These are phyloP conservation scores for Aplochiton taeniatus DNA, from an alignment of 2,797 vertebrate genomes.

Conservation along the genomic window DNA sequence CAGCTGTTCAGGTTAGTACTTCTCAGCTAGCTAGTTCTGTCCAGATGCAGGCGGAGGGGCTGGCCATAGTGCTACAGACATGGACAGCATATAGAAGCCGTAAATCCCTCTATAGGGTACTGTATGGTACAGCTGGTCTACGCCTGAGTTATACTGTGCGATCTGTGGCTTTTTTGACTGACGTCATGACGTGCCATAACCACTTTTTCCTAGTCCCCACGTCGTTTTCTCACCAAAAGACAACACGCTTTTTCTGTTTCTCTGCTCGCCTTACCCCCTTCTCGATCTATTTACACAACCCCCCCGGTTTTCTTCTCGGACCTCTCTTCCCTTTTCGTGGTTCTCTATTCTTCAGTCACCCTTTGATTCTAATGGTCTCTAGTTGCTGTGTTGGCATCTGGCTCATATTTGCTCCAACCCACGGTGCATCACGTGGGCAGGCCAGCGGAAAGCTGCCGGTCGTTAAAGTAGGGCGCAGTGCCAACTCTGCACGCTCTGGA, in stretches of 20 bases:
- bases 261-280: too few relatives aligned
- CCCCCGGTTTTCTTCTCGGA: not conserved
- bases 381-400: constrained; percentile 60
- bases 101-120: not conserved
- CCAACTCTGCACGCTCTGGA: not conserved
- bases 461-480: constrained; percentile 5
- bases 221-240: not conserved
- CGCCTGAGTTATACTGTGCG: not conserved
- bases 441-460: not conserved
- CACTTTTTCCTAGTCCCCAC: not conserved
- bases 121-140: not conserved
- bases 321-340: not conserved
- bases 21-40: too few relatives aligned
- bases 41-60: too few relatives aligned
- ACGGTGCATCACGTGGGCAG: constrained; percentile 57
- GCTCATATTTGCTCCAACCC: constrained; percentile 18
- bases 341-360: not conserved
- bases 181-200: too few relatives aligned
- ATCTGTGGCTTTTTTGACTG: not conserved
- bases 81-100: too few relatives aligned
- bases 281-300: not conserved
- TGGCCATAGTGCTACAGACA: too few relatives aligned
- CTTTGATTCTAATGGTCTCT: constrained; percentile 17
- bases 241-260: not conserved
- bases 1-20: too few relatives aligned